Conservation (phyloP, 2,797 vertebrate species). For the Clamator glandarius region DNA sequence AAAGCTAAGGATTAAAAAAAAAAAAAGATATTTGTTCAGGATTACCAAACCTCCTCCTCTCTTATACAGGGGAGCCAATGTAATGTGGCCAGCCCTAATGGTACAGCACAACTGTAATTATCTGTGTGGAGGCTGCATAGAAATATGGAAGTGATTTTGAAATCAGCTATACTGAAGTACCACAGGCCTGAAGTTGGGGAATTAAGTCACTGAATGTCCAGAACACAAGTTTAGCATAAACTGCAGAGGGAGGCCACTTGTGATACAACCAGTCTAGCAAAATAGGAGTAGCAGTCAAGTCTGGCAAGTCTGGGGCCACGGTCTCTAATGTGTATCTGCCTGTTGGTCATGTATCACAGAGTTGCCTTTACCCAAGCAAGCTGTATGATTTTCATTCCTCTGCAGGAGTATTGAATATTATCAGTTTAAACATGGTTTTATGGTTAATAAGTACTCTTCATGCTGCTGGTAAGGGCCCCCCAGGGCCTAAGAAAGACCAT, state of each 20-base stretch:
- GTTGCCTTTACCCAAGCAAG: background rate
- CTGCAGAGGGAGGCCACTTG: background rate
- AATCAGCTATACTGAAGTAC: background rate
- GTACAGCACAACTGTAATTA: background rate
- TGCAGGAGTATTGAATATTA: conserved; percentile 20
- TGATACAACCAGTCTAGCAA: background rate
- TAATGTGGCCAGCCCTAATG: background rate
- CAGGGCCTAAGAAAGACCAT: conserved; percentile 44
- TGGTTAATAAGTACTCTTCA: conserved; percentile 45
- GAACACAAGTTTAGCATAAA: background rate
- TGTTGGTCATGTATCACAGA: background rate
- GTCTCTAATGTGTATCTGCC: background rate
- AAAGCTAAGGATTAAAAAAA: background rate
- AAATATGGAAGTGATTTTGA: background rate
- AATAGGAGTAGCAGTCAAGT: background rate
- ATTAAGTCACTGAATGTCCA: background rate
- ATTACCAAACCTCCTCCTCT: background rate
- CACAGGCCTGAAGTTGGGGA: background rate
- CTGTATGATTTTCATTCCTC: conserved; percentile 10
- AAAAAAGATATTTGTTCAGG: background rate
- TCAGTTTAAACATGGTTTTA: conserved; percentile 45
- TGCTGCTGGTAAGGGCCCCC: background rate
- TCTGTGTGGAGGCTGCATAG: background rate
- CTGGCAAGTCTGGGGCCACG: background rate
- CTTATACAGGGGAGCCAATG: background rate